A percentile compares a stretch with the other conserved stretches of the same genome.
Conservation (phyloP, 2,888 invertebrate species). For the Himalopsyche japonica region DNA sequence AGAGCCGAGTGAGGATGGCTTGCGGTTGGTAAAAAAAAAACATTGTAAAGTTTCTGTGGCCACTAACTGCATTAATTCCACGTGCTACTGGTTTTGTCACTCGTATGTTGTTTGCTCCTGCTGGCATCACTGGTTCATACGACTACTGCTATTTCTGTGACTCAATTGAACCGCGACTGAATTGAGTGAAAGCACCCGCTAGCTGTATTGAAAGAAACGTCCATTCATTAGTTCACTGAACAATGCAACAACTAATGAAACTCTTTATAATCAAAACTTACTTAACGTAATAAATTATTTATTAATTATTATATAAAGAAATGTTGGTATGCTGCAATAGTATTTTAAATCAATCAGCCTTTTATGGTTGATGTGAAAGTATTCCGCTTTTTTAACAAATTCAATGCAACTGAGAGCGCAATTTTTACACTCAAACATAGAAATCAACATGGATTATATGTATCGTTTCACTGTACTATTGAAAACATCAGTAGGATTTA, state of each 20-base stretch:
- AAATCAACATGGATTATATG: too few relatives aligned
- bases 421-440: too few relatives aligned
- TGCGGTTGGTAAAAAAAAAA: background rate
- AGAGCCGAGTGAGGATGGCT: background rate
- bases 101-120: background rate
- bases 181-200: background rate
- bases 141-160: background rate
- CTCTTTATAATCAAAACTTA: background rate
- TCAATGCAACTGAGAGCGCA: too few relatives aligned
- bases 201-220: background rate
- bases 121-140: background rate
- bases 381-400: too few relatives aligned
- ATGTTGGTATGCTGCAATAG: too few relatives aligned
- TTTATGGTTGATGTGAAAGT: too few relatives aligned
- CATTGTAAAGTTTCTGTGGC: background rate
- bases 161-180: background rate
- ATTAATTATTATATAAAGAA: too few relatives aligned
- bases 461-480: too few relatives aligned
- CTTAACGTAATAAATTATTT: too few relatives aligned
- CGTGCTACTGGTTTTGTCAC: background rate
- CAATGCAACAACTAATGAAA: background rate
- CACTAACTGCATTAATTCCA: background rate
- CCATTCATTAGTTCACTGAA: background rate
- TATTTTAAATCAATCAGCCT: too few relatives aligned
- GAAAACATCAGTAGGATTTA: too few relatives aligned